Conservation (phyloP, 1,140 invertebrate species). For the Aethina tumida region DNA sequence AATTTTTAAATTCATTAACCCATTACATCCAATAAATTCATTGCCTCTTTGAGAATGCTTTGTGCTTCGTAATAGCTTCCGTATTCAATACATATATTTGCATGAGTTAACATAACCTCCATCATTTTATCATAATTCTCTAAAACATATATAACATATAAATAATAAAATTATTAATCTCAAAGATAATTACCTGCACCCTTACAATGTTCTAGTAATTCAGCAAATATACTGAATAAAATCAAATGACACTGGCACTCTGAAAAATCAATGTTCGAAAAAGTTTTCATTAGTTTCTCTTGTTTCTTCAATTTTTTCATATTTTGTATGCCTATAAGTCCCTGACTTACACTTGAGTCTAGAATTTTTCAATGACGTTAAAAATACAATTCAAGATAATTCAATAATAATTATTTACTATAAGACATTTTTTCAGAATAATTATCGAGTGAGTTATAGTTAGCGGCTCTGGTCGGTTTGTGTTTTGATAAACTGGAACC, state of each 20-base stretch:
- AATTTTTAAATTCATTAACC: too few species aligned
- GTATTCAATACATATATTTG: conserved; percentile 2
- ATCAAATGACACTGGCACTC: conserved; percentile 4
- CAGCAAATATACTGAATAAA: background rate
- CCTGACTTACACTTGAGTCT: background rate
- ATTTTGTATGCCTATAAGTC: background rate
- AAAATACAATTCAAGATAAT: background rate
- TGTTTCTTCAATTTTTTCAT: background rate
- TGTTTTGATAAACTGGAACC: background rate
- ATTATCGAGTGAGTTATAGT: background rate
- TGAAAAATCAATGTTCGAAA: conserved; percentile 5
- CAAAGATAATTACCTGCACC: conserved; percentile 3
- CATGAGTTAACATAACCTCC: conserved; percentile 1
- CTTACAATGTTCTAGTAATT: conserved; percentile 3
- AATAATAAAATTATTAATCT: background rate
- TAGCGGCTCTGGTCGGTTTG: background rate
- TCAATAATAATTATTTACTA: background rate
- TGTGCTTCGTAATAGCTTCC: too few species aligned
- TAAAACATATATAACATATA: background rate
- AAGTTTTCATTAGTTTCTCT: background rate
- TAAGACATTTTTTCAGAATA: background rate
- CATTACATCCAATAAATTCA: too few species aligned
- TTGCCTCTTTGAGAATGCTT: too few species aligned
- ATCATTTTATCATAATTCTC: conserved; percentile 3
- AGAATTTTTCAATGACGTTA: background rate